Evolutionary conservation across 2,888 invertebrate genomes (phyloP).

Genomic region (Plebejus anna): DNA sequence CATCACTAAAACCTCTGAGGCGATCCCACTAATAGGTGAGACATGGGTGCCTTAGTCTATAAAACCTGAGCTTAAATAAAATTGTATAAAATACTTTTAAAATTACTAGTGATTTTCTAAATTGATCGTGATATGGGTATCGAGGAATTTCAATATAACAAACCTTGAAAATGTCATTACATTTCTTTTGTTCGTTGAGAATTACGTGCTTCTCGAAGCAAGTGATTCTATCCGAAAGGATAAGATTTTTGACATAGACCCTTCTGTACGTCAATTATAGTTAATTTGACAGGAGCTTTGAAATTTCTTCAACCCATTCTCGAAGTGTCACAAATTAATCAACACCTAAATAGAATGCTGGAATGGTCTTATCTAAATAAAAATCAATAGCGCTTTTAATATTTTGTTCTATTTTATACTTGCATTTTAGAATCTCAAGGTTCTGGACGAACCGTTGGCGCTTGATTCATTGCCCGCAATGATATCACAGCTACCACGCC

Average conservation of each 20-base stretch:
- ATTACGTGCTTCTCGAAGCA: background rate
- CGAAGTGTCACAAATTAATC: slow-evolving; percentile 54
- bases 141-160: slow-evolving; percentile 49
- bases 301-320: slow-evolving; percentile 60
- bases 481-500: slow-evolving; percentile 62
- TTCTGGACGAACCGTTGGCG: slow-evolving; percentile 42
- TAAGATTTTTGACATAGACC: background rate
- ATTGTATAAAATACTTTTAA: slow-evolving; percentile 39
- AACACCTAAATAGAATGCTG: slow-evolving; percentile 70
- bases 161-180: slow-evolving; percentile 47
- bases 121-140: slow-evolving; percentile 32
- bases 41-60: slow-evolving; percentile 48
- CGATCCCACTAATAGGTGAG: slow-evolving; percentile 98
- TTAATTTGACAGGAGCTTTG: background rate
- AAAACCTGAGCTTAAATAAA: slow-evolving; percentile 35
- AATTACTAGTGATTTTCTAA: slow-evolving; percentile 32
- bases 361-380: slow-evolving; percentile 51
- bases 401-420: slow-evolving; percentile 53
- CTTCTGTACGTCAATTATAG: background rate
- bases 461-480: slow-evolving; percentile 50
- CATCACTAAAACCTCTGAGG: slow-evolving; percentile 99
- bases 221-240: background rate
- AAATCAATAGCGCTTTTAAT: slow-evolving; percentile 55
- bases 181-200: background rate
- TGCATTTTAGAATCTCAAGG: slow-evolving; percentile 56